phyloP scores from a whole-genome alignment of 1,140 invertebrate genomes.

The Hylyphantes graminicola region DNA sequence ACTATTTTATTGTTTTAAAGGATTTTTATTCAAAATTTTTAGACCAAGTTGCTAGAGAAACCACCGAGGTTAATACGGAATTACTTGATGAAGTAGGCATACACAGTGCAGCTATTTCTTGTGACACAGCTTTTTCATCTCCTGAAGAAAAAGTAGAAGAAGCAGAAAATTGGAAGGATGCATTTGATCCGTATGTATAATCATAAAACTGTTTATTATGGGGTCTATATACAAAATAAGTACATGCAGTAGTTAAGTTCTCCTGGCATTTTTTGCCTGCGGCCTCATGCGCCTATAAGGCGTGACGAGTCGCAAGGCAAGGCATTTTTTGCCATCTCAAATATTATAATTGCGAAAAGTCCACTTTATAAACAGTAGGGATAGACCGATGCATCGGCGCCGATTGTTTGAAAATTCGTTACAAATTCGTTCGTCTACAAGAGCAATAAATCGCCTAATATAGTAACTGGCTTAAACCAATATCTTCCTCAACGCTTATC shows the following conservation, averaged over 20 bases:
- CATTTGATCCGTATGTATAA: slow-evolving; percentile 48
- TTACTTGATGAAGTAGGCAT: slow-evolving; percentile 4
- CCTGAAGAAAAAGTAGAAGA: slow-evolving; percentile 36
- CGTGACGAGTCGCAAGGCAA: no score
- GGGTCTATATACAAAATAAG: neutral
- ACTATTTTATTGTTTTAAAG: neutral
- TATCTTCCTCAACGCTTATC: no score
- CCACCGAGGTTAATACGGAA: slow-evolving; percentile 9
- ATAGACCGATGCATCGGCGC: no score
- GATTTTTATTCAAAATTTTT: neutral
- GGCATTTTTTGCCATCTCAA: neutral
- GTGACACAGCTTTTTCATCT: slow-evolving; percentile 20
- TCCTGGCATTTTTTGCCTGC: neutral
- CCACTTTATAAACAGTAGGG: neutral
- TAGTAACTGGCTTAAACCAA: no score
- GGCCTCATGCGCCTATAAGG: neutral
- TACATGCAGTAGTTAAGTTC: neutral
- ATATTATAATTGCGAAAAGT: neutral
- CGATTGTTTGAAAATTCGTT: no score
- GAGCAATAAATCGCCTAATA: no score
- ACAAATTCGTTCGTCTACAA: no score
- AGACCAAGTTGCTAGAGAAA: slow-evolving; percentile 26
- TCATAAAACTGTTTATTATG: neutral
- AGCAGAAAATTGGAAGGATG: slow-evolving; percentile 38
- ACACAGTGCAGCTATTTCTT: slow-evolving; percentile 15